Evolutionary conservation across 2,113 vertebrate genomes (phyloP).

Genomic region (Triplophysa rosa): DNA sequence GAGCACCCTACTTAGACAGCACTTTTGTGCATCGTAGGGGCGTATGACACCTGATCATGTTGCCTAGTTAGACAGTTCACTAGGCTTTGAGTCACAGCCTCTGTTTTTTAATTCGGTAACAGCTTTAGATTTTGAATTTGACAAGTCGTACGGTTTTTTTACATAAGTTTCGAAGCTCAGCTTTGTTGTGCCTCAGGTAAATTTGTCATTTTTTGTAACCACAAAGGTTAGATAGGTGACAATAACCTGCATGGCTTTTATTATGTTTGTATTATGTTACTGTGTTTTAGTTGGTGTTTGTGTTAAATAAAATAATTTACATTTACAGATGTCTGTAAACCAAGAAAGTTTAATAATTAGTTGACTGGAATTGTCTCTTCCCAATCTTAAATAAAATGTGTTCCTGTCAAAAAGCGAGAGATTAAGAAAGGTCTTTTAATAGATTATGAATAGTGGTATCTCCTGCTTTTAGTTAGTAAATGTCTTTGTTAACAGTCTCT

Average conservation of each 20-base stretch:
- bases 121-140: background rate
- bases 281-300: background rate
- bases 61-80: background rate
- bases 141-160: background rate
- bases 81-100: background rate
- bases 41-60: background rate
- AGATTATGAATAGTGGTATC: background rate
- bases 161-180: background rate
- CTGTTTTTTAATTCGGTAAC: background rate
- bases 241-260: background rate
- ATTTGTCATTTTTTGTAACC: background rate
- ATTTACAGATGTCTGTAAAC: no score
- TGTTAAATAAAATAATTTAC: background rate
- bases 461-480: background rate
- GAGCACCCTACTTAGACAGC: background rate
- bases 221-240: background rate
- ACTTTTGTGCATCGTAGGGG: background rate
- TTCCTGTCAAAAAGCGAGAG: background rate
- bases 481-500: background rate
- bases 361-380: background rate
- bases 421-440: background rate
- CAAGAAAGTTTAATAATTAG: background rate
- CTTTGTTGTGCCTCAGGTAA: background rate
- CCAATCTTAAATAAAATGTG: background rate
- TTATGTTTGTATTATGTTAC: background rate